These are phyloP conservation scores for Osmerus mordax DNA, from an alignment of 2,113 vertebrate species.

Conservation along the genomic window DNA sequence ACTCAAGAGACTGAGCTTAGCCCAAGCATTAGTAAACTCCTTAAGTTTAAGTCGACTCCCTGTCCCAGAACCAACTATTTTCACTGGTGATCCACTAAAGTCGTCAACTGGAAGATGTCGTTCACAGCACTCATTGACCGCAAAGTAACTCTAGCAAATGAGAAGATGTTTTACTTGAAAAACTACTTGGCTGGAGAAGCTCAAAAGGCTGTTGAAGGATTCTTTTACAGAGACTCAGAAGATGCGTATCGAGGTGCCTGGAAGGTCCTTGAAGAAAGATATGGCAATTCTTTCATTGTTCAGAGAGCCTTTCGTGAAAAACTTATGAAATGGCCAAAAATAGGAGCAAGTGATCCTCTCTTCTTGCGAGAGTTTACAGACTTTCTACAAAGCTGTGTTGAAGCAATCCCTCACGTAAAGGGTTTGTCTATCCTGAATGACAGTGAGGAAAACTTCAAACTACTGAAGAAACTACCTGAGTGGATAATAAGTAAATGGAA, in stretches of 20 bases:
- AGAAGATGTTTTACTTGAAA: slow-evolving; percentile 3
- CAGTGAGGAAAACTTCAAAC: slow-evolving; percentile 8
- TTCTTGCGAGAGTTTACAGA: slow-evolving; percentile 14
- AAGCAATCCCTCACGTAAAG: not conserved
- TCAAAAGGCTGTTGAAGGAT: too few species aligned
- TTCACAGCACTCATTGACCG: slow-evolving; percentile 22
- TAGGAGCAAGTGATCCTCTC: slow-evolving; percentile 11
- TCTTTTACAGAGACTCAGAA: too few species aligned
- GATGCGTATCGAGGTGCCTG: too few species aligned
- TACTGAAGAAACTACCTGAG: slow-evolving; percentile 5
- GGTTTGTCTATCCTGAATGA: slow-evolving; percentile 1
- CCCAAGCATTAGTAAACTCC: slow-evolving; percentile 20
- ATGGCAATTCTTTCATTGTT: slow-evolving; percentile 6
- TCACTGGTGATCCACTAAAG: slow-evolving; percentile 26
- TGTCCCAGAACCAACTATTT: slow-evolving; percentile 11
- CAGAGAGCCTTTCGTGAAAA: slow-evolving; percentile 16
- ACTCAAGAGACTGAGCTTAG: slow-evolving; percentile 5
- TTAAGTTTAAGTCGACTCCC: slow-evolving; percentile 11
- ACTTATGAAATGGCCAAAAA: slow-evolving; percentile 28
- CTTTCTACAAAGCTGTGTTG: slow-evolving; percentile 19
- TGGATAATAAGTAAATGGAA: slow-evolving; percentile 10
- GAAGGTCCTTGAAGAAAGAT: too few species aligned
- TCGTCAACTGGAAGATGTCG: slow-evolving; percentile 24
- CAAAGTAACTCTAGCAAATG: not conserved
- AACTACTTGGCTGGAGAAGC: too few species aligned